Evolutionary conservation across 1,140 invertebrate genomes (phyloP), one percentile per base, ranked within the genome.

Genomic region (Aphis craccivora): DNA sequence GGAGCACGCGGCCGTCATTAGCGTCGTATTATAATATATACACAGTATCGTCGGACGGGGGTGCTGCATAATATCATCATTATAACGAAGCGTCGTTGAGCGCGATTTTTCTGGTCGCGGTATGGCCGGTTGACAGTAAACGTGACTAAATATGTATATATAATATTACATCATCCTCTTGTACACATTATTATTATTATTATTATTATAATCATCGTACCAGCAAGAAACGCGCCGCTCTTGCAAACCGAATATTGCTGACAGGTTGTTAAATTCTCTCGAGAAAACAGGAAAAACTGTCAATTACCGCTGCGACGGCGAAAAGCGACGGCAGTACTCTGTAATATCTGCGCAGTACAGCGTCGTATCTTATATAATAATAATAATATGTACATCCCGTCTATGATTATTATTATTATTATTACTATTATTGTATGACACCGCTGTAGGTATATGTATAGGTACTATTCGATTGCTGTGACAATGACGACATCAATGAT

Each of bases 141-240:
- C 89, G 89, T 90, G 89, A 90, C 89, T 90, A 90, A 90, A 90
- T 90, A 67, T 90, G 89, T 90, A 45, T 90, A 76, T 55, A 90
- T 51, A 55, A 35, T 90, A 23, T 37, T 67, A 90, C 89, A 23
- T 35, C 60, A 76, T n/a, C 60, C 60, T n/a, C 60, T 60, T 53
- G 53, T 60, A 53, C 23, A 90, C 14, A 60, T 90, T 90, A 67
- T 67, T 60, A 37, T n/a, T 51, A 37, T 53, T 89, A 53, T 53
- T 37, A 53, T 53, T 55, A 90, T 90, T 37, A 37, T 90, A 55
- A 53, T 53, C 35, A 90, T 90, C 55, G 55, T 90, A 14, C 25
- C 11, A 43, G 30, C 60, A 67, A 45, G 84, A n/a, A 86, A 86
- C 40, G 84, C 25, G 11, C 30, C 60, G 60, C 60, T 67, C 60